A percentile compares a stretch with the other conserved stretches of the same genome.
phyloP scores from a whole-genome alignment of 2,888 invertebrate genomes.

The Rhamphomyia laevipes region DNA sequence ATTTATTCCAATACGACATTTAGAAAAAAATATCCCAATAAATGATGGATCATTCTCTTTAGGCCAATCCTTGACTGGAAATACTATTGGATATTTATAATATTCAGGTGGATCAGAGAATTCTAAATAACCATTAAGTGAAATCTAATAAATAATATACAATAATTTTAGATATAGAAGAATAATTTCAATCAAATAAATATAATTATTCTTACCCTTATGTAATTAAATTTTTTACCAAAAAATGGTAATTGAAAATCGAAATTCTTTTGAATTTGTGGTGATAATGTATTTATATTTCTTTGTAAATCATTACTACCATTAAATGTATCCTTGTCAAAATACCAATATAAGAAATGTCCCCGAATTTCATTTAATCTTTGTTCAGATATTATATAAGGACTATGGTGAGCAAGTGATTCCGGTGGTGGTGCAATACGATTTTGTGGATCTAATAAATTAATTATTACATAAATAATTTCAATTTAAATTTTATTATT shows the following conservation, averaged over 20 bases:
- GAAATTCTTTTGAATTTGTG: constrained; percentile 73
- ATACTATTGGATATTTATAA: constrained; percentile 64
- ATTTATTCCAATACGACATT: constrained; percentile 60
- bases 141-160: constrained; percentile 40
- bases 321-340: constrained; percentile 46
- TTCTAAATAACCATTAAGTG: constrained; percentile 64
- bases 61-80: constrained; percentile 74
- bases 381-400: too few relatives aligned
- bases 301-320: constrained; percentile 65
- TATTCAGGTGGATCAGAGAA: constrained; percentile 72
- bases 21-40: constrained; percentile 80
- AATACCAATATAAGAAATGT: constrained; percentile 72
- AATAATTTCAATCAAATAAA: background rate
- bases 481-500: too few relatives aligned
- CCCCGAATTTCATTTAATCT: constrained; percentile 51
- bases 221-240: constrained; percentile 80
- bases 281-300: constrained; percentile 66
- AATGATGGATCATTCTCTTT: constrained; percentile 71
- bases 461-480: too few relatives aligned
- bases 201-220: constrained; percentile 47
- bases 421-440: too few relatives aligned
- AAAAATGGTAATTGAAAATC: constrained; percentile 81
- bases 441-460: too few relatives aligned
- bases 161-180: background rate
- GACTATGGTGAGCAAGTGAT: too few relatives aligned